Percentiles rank a stretch among this genome's conserved stretches.
These are phyloP conservation scores for Ficedula albicollis DNA, from an alignment of 2,797 vertebrate genomes.

Conservation along the genomic window DNA sequence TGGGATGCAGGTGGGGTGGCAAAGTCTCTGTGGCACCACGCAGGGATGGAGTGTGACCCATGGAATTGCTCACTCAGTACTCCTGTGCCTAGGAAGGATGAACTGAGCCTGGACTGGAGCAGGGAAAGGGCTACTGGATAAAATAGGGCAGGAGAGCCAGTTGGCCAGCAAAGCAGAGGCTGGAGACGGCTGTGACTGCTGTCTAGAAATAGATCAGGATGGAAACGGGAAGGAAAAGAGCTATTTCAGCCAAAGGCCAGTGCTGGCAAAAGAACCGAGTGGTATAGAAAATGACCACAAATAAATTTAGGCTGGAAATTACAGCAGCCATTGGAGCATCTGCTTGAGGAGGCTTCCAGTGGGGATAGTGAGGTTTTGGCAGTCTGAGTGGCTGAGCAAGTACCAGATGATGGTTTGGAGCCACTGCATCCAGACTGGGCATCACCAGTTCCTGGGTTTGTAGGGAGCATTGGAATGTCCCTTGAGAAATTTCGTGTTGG, in stretches of 20 bases:
- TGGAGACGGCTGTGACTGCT: not conserved
- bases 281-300: not conserved
- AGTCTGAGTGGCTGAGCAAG: not conserved
- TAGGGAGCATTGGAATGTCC: not conserved
- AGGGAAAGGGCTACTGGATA: not conserved
- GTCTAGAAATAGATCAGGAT: not conserved
- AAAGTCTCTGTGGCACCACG: not conserved
- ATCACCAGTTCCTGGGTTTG: not conserved
- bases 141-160: not conserved
- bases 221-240: not conserved
- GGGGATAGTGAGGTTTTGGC: not conserved
- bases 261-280: not conserved
- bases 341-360: not conserved
- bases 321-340: not conserved
- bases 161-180: not conserved
- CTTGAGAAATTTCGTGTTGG: not conserved
- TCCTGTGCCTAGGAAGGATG: not conserved
- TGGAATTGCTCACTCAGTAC: fast-evolving
- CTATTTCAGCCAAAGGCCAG: not conserved
- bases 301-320: slow-evolving; percentile 3
- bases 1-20: not conserved
- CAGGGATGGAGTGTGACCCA: not conserved
- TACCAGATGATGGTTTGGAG: not conserved
- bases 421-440: not conserved
- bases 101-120: not conserved